These are phyloP conservation scores for Pectinophora gossypiella DNA, from an alignment of 1,140 invertebrate genomes.

Conservation along the genomic window DNA sequence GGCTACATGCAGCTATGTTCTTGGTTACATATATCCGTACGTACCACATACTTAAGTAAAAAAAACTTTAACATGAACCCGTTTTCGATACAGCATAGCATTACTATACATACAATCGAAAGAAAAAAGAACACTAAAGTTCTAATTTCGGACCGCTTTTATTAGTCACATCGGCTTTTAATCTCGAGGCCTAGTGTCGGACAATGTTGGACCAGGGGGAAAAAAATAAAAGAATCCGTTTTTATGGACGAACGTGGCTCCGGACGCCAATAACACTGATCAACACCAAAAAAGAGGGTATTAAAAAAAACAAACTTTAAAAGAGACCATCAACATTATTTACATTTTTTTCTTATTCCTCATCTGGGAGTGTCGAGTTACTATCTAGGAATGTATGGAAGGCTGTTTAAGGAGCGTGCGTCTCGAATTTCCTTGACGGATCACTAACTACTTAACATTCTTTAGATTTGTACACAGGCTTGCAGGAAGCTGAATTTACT, in stretches of 20 bases:
- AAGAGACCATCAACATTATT: conserved; percentile 52
- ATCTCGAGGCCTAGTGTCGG: conserved; percentile 38
- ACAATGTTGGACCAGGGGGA: conserved; percentile 32
- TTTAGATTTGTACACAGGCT: not conserved
- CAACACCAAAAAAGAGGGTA: conserved; percentile 27
- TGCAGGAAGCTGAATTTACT: no score
- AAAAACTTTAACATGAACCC: no score
- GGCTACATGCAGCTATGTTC: no score
- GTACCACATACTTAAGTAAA: no score
- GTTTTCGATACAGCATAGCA: no score
- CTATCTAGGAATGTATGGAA: conserved; percentile 55
- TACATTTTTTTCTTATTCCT: conserved; percentile 51
- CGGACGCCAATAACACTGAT: conserved; percentile 55
- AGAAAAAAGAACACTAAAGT: conserved; percentile 20
- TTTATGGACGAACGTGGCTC: conserved; percentile 44
- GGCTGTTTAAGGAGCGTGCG: conserved; percentile 15
- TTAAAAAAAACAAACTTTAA: conserved; percentile 48
- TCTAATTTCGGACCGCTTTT: conserved; percentile 30
- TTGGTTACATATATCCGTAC: no score
- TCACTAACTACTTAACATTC: not conserved
- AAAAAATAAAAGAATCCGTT: conserved; percentile 42
- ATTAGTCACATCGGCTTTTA: conserved; percentile 33
- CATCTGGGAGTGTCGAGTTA: conserved; percentile 55
- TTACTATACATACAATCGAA: conserved; percentile 6
- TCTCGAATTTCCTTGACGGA: conserved; percentile 9